A percentile compares a stretch with the other conserved stretches of the same genome.
Evolutionary conservation across 2,797 vertebrate species (phyloP).

Genomic region (Sebastiscus tertius): DNA sequence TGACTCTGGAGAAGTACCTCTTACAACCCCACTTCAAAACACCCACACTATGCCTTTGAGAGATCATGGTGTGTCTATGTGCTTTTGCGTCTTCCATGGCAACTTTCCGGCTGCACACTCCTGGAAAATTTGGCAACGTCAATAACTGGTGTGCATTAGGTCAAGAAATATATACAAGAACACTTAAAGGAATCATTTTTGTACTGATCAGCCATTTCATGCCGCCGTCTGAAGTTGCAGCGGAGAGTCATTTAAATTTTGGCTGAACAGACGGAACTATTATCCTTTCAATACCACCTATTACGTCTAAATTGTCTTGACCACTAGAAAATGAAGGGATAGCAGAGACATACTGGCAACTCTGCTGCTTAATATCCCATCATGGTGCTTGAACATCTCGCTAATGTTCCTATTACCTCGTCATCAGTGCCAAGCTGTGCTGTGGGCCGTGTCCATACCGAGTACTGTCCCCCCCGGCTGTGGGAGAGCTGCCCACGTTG

Average conservation of each 20-base stretch:
- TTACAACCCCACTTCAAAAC: no score
- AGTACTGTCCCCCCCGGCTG: not conserved
- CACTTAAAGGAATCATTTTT: not conserved
- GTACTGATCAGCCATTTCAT: slow-evolving; percentile 1
- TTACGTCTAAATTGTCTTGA: slow-evolving; percentile 40
- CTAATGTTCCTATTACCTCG: slow-evolving; percentile 43
- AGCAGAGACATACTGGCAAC: slow-evolving; percentile 30
- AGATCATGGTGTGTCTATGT: not conserved
- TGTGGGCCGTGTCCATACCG: slow-evolving; percentile 7
- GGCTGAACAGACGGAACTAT: slow-evolving; percentile 10
- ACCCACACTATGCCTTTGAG: not conserved
- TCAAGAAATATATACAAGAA: not conserved
- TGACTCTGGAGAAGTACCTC: no score
- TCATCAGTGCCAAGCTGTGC: slow-evolving; percentile 21
- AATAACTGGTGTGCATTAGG: not conserved
- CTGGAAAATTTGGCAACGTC: not conserved
- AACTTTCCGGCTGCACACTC: not conserved
- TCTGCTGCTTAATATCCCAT: slow-evolving; percentile 37
- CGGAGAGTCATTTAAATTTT: slow-evolving; percentile 9
- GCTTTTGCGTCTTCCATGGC: not conserved
- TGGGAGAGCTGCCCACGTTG: slow-evolving; percentile 19
- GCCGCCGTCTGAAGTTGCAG: not conserved
- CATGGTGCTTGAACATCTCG: slow-evolving; percentile 14
- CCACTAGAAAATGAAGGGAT: slow-evolving; percentile 36
- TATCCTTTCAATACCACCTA: slow-evolving; percentile 33